Evolutionary conservation across 2,888 invertebrate genomes (phyloP), one percentile per base, ranked within the genome.

Genomic region (Orchesella flavescens): DNA sequence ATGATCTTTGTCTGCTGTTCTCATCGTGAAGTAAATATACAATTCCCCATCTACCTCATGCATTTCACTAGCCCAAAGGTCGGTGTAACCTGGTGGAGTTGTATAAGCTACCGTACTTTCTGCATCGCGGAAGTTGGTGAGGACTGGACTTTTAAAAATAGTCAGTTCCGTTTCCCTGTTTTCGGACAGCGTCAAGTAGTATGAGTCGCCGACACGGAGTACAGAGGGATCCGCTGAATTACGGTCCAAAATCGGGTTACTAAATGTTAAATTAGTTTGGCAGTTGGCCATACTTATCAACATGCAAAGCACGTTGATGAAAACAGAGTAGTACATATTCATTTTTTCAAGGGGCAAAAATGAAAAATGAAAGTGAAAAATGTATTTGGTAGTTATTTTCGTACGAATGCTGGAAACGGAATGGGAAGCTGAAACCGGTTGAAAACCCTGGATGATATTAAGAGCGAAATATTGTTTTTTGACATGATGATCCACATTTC

Each of bases 41-140:
- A 87, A 55, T 9, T 80, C 71, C 15, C 85, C 86, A 34, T 86
- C 46, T 0, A 87, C 81, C 43, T 59, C 3, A 55, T 87, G 87
- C 84, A 87, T 87, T 77, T 87, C 87, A 19, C 79, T 78, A 0
- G 83, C 84, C 86, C 86, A 86, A 2, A 86, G 61, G 49, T 86
- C 80, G 0, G 71, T 66, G 59, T 57, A 85, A 19, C 84, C 83
- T 49, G 46, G 44, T 1, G 85, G 85, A n/a, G 84, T 80, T 12
- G 9, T 53, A 44, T 79, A 85, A 57, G 80, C 83, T 5, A 85
- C 49, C 12, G 15, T 21, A n/a, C 23, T 73, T 17, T 79, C 72
- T 0, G 84, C 85, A 43, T 81, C 69, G 2, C 84, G 81, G 71
- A 86, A 86, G 68, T 74, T 78, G 3, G 86, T 85, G 13, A 86